phyloP scores from a whole-genome alignment of 2,888 invertebrate genomes.

The Ectemnius cavifrons region DNA sequence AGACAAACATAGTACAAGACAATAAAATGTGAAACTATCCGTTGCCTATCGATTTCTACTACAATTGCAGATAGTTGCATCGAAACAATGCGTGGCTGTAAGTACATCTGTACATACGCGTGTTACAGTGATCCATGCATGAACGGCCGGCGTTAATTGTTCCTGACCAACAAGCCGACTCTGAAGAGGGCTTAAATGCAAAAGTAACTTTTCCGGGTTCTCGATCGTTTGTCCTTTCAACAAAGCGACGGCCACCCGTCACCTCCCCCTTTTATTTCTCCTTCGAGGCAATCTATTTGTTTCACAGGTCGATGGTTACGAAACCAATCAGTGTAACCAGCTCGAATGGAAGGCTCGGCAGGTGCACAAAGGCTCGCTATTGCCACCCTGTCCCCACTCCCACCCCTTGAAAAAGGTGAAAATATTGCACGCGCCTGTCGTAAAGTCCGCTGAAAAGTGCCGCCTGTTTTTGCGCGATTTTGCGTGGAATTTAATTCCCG shows the following conservation, averaged over 20 bases:
- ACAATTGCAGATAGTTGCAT: no score
- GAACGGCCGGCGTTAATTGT: conserved; percentile 5
- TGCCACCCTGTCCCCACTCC: conserved; percentile 1
- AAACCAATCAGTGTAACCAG: conserved; percentile 64
- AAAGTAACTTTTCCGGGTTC: conserved; percentile 2
- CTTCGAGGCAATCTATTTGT: conserved; percentile 62
- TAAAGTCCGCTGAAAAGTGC: conserved; percentile 33
- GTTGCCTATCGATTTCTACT: no score
- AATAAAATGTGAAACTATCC: no score
- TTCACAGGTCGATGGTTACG: conserved; percentile 64
- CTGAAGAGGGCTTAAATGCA: not conserved
- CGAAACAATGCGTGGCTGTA: no score
- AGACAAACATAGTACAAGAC: no score
- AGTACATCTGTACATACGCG: not conserved
- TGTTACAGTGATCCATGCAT: not conserved
- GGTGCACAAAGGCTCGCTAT: conserved; percentile 56
- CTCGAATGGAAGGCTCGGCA: conserved; percentile 59
- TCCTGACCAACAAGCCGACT: not conserved
- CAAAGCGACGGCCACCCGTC: conserved; percentile 36
- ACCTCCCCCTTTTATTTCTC: conserved; percentile 44
- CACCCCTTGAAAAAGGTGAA: conserved; percentile 34
- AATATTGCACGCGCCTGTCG: conserved; percentile 44
- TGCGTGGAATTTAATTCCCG: not conserved
- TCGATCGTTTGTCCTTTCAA: conserved; percentile 41
- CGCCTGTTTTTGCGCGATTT: conserved; percentile 26